phyloP scores from a whole-genome alignment of 2,113 vertebrate genomes.

The Morone saxatilis region DNA sequence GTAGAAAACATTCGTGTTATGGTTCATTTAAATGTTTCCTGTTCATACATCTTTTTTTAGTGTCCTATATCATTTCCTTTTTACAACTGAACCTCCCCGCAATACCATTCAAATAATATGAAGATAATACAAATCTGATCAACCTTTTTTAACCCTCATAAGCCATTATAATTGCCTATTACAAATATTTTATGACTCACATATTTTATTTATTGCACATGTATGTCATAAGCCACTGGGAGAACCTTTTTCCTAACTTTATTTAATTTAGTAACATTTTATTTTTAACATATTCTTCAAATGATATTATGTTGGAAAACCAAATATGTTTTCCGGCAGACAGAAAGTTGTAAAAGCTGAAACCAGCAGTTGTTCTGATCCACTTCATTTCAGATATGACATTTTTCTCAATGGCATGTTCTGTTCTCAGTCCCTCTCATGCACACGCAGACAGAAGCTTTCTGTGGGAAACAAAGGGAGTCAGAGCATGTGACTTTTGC shows the following conservation, averaged over 20 bases:
- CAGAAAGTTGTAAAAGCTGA: neutral
- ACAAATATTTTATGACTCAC: neutral
- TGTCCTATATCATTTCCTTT: neutral
- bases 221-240: neutral
- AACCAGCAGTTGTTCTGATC: neutral
- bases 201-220: neutral
- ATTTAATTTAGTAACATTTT: neutral
- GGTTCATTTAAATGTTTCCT: neutral
- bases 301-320: neutral
- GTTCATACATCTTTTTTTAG: neutral
- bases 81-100: neutral
- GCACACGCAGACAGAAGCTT: slow-evolving; percentile 21
- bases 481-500: slow-evolving; percentile 83
- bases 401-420: neutral
- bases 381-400: neutral
- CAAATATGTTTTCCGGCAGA: neutral
- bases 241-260: neutral
- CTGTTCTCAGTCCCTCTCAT: neutral
- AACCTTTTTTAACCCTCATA: neutral
- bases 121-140: neutral
- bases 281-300: neutral
- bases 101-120: neutral
- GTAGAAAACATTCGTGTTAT: neutral
- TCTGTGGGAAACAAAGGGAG: slow-evolving; percentile 73
- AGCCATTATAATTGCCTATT: neutral